Percentiles rank a stretch among this genome's conserved stretches.
phyloP scores from a whole-genome alignment of 2,888 invertebrate species.

The Geotrupes spiniger region DNA sequence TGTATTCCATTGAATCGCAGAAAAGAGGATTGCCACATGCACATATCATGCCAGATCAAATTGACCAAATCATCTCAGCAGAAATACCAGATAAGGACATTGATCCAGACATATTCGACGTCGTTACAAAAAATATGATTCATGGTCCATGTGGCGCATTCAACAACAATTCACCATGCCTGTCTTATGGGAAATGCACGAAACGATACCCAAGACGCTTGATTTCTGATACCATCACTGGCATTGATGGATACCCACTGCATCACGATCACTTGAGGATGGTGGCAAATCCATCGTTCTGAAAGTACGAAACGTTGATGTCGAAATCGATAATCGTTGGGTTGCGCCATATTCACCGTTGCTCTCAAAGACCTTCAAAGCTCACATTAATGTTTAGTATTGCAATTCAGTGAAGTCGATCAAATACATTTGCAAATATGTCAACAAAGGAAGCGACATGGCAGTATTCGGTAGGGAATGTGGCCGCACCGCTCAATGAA shows the following conservation, averaged over 20 bases:
- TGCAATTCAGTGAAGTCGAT: conserved; percentile 45
- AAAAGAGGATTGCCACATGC: conserved; percentile 37
- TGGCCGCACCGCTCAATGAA: conserved; percentile 28
- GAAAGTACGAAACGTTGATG: conserved; percentile 25
- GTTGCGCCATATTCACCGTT: conserved; percentile 42
- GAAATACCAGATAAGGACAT: conserved; percentile 36
- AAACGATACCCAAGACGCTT: conserved; percentile 32
- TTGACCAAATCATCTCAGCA: conserved; percentile 39
- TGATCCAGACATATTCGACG: conserved; percentile 34
- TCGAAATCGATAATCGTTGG: conserved; percentile 39
- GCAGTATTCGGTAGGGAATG: conserved; percentile 25
- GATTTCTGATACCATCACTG: conserved; percentile 20
- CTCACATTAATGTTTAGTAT: conserved; percentile 40
- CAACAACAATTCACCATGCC: conserved; percentile 43
- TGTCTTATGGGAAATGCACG: conserved; percentile 41
- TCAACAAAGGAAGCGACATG: conserved; percentile 31
- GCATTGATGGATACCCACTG: conserved; percentile 36
- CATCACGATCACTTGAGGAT: conserved; percentile 34
- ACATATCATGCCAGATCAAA: conserved; percentile 36
- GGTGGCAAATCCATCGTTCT: conserved; percentile 28
- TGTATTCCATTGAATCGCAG: conserved; percentile 39
- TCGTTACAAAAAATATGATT: conserved; percentile 40
- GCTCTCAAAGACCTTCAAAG: conserved; percentile 30
- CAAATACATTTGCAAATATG: conserved; percentile 44
- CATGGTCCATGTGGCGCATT: conserved; percentile 47